Evolutionary conservation across 2,113 vertebrate species (phyloP), one percentile per base, ranked within the genome.

Genomic region (Thalassarche chlororhynchos): DNA sequence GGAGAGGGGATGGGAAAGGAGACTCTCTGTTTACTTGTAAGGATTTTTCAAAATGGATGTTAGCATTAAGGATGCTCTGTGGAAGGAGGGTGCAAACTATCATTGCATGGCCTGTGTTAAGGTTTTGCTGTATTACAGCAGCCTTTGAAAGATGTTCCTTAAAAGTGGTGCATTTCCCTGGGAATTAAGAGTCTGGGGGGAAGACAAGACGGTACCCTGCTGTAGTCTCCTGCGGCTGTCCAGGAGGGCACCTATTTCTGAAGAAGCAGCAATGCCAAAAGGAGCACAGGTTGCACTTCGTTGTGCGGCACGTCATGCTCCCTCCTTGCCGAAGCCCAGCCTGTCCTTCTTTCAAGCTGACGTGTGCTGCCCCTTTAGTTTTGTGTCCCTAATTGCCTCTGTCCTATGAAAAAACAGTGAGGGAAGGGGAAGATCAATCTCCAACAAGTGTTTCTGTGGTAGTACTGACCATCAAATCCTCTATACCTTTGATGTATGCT

Each of bases 251-350:
- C 15, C 31, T 14, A 0, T 40, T 46, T 21, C 40, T 46, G n/a
- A 65, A 55, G 52, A 12, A 70, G 55, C 29, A 38, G 23, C 32
- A 13, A 2, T 38, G 46, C n/a, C 36, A 16, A 13, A 29, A 55
- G 60, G 28, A n/a, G 44, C 34, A 17, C 8, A 11, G 64, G 42
- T 38, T 28, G 34, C 42, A 0, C 34, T 23, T 38, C 20, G 36
- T 24, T 6, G 21, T 6, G 60, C 38, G 17, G 31, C 31, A 8
- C 6, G 0, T 64, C 0, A 0, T 31, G 38, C 58, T 60, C 20
- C 46, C 54, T 23, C 55, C 49, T 31, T 20, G 26, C 47, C 7
- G 18, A 62, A 36, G n/a, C n/a, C 38, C 24, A 20, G 31, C 42
- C 24, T 40, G n/a, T 24, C 36, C 24, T 42, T 5, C 23, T 24